Base-by-base conservation (phyloP, 2,888 invertebrate genomes). In the Thecocarcelia acutangulata region DNA sequence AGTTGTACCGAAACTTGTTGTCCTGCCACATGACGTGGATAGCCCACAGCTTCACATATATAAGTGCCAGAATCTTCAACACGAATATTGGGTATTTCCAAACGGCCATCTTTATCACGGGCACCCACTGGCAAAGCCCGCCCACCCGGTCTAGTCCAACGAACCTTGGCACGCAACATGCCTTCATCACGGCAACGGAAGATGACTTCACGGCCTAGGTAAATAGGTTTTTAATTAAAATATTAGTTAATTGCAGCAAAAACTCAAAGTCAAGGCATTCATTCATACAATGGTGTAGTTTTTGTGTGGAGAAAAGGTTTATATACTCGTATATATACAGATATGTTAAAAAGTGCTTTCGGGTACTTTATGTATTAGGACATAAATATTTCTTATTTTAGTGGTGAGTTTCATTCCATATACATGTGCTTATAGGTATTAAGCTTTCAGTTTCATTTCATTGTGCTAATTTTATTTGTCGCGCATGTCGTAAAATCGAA, bases 171-270 rank as follows among this genome's bases (percentile, higher is more conserved):
- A 70, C 97, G 93, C 0, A 93, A 89, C 0, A 93, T 93, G n/a
- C 98, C 96, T 91, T 97, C 97, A 87, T 97, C 97, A 84, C 97
- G 94, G 88, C 98, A 98, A 91, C 95, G 95, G 93, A 98, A 96
- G 42, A 97, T 96, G 46, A 97, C 97, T 90, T 97, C 97, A 50
- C 96, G 95, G 90, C 96, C 98, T 97, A 54, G n/a, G 70, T 21
- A 69, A 40, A 52, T 33, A 12, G 54, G 42, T 15, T 13, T n/a
- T n/a, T 19, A 33, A 21, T 21, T 21, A 1, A 64, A 11, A 59
- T 19, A 64, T 70, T 28, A 64, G 15, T 59, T 8, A 1, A 8
- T 9, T 5, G 9, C 33, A 9, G 33, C 9, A 33, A 33, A 1
- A 8, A 8, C 1, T 33, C n/a, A 12, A 21, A 4, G 42, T 46